These are phyloP conservation scores for Bradynema listronoti DNA, from an alignment of 1,140 invertebrate species.

Conservation along the genomic window DNA sequence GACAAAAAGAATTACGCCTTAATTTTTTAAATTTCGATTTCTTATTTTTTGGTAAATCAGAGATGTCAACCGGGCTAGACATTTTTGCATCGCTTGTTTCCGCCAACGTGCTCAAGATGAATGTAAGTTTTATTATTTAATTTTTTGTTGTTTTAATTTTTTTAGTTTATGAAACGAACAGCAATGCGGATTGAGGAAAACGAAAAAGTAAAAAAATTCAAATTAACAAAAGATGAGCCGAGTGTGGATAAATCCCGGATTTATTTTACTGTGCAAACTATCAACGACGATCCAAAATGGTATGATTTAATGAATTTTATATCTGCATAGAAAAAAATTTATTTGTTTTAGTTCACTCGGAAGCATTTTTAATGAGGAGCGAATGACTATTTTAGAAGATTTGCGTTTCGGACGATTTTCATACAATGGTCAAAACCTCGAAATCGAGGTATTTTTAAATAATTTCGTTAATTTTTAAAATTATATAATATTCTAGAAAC, in stretches of 20 bases:
- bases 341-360: slow-evolving; percentile 21
- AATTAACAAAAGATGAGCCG: slow-evolving; percentile 5
- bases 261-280: slow-evolving; percentile 11
- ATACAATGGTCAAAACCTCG: slow-evolving; percentile 30
- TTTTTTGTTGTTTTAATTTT: not conserved
- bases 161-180: slow-evolving; percentile 33
- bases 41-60: too few relatives aligned
- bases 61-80: not conserved
- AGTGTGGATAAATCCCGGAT: slow-evolving; percentile 6
- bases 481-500: too few relatives aligned
- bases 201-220: slow-evolving; percentile 5
- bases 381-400: slow-evolving; percentile 22
- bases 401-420: slow-evolving; percentile 31
- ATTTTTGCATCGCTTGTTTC: slow-evolving; percentile 4
- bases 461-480: too few relatives aligned
- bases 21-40: too few relatives aligned
- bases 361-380: slow-evolving; percentile 20
- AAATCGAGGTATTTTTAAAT: slow-evolving; percentile 29
- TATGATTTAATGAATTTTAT: slow-evolving; percentile 7
- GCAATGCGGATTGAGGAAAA: slow-evolving; percentile 12
- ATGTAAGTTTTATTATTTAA: slow-evolving; percentile 16
- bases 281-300: not conserved
- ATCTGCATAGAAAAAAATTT: slow-evolving; percentile 9
- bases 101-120: slow-evolving; percentile 19
- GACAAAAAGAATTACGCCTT: too few relatives aligned